Conservation (phyloP, 1,140 invertebrate species). For the Leptonema lineaticorne region DNA sequence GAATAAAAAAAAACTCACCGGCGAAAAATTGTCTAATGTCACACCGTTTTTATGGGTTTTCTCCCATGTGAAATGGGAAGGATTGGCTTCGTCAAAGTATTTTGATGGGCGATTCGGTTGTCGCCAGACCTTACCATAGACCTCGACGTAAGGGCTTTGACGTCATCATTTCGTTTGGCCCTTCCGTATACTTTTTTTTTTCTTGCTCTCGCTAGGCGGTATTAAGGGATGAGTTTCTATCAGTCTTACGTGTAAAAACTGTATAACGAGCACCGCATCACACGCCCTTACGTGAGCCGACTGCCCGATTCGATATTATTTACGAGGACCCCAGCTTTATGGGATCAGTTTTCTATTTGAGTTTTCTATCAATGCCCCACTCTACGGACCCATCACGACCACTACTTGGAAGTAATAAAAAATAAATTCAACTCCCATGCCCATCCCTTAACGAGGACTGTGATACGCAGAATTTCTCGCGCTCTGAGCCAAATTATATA, state of each 20-base stretch:
- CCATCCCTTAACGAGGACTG: background rate
- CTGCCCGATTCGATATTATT: constrained; percentile 28
- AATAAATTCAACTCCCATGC: constrained; percentile 27
- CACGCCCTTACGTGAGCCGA: constrained; percentile 30
- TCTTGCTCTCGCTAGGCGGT: background rate
- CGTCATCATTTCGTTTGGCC: constrained; percentile 37
- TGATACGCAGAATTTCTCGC: background rate
- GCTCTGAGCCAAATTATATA: background rate
- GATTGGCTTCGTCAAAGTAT: background rate
- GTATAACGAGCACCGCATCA: constrained; percentile 38
- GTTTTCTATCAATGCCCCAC: constrained; percentile 37
- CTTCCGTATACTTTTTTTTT: background rate
- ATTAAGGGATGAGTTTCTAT: constrained; percentile 14
- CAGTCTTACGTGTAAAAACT: constrained; percentile 40
- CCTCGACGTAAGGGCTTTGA: constrained; percentile 17
- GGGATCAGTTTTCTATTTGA: constrained; percentile 39
- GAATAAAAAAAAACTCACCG: no score
- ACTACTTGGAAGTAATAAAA: constrained; percentile 20
- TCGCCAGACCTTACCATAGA: background rate
- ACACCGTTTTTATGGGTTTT: no score
- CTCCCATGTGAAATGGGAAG: no score
- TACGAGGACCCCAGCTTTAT: constrained; percentile 35
- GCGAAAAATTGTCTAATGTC: no score
- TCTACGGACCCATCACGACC: background rate
- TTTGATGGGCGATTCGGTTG: background rate